Evolutionary conservation across 2,113 vertebrate genomes (phyloP), one percentile per base, ranked within the genome.

Genomic region (Halichoeres trimaculatus): DNA sequence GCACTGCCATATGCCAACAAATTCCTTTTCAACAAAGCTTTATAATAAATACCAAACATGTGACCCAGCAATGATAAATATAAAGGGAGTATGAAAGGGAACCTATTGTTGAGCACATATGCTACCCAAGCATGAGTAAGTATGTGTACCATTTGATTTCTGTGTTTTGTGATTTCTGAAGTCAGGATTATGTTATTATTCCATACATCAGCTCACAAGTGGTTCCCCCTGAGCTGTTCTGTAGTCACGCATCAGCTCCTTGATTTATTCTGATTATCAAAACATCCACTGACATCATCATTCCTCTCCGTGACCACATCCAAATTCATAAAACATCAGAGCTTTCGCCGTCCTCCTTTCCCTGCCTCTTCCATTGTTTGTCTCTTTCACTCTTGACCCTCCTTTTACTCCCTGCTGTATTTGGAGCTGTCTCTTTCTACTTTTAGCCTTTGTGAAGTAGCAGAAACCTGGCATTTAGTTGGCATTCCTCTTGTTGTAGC

Each of bases 221-320:
- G 52, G 59, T 59, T 62, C 51, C 50, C 66, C 36, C 59, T 58
- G 59, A 83, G 64, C 56, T 63, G 35, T 22, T 26, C 65, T 78
- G 69, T 50, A 80, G 74, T 72, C 70, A 81, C 5, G 5, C 70
- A 74, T 69, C 70, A 62, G 54, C 10, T 68, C 23, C n/a, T 48
- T 86, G 80, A 90, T 89, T 90, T 91, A 80, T 87, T 86, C 74
- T 86, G 68, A 91, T 86, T 85, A 80, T 91, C 71, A 85, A 89
- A 93, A 86, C 85, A 89, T 81, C 57, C 78, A 83, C 45, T 78
- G 76, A 83, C 71, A 72, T 87, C 72, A 76, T 78, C 73, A 76
- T 87, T 90, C 76, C 70, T 79, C 59, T 68, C 57, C 51, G 7
- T 55, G 38, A 80, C 81, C 75, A 61, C 75, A 77, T 89, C 79